Conservation (phyloP, 2,797 vertebrate species). For the Pampus argenteus region DNA sequence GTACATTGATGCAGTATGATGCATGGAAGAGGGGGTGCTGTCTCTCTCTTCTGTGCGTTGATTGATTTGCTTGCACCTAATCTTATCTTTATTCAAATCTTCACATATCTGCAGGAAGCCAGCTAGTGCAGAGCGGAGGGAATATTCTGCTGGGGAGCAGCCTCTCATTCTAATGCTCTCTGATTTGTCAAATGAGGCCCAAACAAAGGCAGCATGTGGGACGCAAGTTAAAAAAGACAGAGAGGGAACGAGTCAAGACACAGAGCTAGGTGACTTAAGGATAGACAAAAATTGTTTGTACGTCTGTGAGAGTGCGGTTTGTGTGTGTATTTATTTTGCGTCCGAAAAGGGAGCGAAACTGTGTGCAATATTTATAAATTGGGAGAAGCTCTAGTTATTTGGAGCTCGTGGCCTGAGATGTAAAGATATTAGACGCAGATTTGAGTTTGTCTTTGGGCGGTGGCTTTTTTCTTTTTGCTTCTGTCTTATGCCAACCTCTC, state of each 20-base stretch:
- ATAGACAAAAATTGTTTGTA: slow-evolving; percentile 22
- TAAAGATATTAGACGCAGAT: slow-evolving; percentile 36
- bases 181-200: slow-evolving; percentile 68
- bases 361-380: slow-evolving; percentile 43
- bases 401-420: slow-evolving; percentile 43
- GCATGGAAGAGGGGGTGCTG: slow-evolving; percentile 30
- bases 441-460: slow-evolving; percentile 39
- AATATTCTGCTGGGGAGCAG: slow-evolving; percentile 52
- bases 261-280: slow-evolving; percentile 23
- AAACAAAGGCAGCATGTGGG: slow-evolving; percentile 44
- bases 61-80: slow-evolving; percentile 70
- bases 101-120: slow-evolving; percentile 62
- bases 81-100: slow-evolving; percentile 76
- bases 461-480: slow-evolving; percentile 40
- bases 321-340: slow-evolving; percentile 4
- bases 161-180: slow-evolving; percentile 62
- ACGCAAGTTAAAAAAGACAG: slow-evolving; percentile 39
- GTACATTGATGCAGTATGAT: slow-evolving; percentile 46
- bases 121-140: slow-evolving; percentile 40
- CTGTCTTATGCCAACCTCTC: slow-evolving; percentile 38
- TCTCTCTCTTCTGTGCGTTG: slow-evolving; percentile 44
- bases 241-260: slow-evolving; percentile 19
- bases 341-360: not conserved
- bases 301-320: not conserved
- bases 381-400: slow-evolving; percentile 33